A percentile compares a stretch with the other conserved stretches of the same genome.
These are phyloP conservation scores for Lycaon pictus DNA, from an alignment of 2,113 vertebrate genomes.

Conservation along the genomic window DNA sequence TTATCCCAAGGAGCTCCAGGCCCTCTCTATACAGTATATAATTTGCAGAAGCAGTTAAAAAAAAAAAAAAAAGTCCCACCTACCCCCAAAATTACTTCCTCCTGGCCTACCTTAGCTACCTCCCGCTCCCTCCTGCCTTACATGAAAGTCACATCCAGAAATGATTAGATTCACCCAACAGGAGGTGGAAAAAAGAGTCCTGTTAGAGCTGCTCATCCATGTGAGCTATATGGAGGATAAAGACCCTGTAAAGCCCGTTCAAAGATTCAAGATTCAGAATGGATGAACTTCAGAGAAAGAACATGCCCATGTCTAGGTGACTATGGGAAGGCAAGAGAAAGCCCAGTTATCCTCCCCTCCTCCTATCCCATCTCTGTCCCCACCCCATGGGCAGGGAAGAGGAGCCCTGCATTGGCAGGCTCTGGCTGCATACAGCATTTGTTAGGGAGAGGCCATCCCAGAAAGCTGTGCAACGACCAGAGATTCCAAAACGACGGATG, in stretches of 20 bases:
- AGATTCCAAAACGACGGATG: not conserved
- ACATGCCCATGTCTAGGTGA: fast-evolving
- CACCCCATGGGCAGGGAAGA: not conserved
- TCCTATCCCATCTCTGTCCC: not conserved
- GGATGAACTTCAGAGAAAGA: not conserved
- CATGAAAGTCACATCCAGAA: not conserved
- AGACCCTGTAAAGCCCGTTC: not conserved
- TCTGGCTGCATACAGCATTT: fast-evolving
- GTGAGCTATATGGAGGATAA: not conserved
- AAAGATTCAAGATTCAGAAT: not conserved
- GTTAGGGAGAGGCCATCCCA: not conserved
- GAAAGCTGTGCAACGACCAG: not conserved
- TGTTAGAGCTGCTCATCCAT: too few relatives aligned
- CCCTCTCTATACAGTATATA: not conserved
- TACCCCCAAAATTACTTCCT: not conserved
- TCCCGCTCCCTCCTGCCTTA: not conserved
- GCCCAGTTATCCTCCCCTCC: too few relatives aligned
- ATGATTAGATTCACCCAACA: not conserved
- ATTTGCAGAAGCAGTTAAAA: not conserved
- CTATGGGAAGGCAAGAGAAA: too few relatives aligned
- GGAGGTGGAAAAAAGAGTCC: not conserved
- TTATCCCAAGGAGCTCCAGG: not conserved
- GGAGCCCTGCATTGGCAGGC: too few relatives aligned
- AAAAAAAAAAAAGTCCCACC: not conserved
- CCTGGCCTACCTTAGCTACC: not conserved